Base-by-base conservation (phyloP, 2,888 invertebrate genomes). In the Phortica magna region DNA sequence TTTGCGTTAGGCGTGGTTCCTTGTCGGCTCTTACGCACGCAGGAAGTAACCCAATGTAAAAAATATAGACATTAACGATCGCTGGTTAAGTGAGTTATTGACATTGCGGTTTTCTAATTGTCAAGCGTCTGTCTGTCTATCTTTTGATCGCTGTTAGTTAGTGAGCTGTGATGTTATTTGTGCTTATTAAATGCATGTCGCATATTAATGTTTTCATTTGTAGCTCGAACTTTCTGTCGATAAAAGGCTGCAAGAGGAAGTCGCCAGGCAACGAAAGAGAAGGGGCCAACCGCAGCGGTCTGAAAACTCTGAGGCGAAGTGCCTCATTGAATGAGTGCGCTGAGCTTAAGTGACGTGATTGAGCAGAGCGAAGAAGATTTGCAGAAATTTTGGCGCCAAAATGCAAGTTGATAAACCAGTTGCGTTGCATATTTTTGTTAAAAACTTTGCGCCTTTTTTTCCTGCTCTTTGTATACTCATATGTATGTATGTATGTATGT, bases 301-400 rank as follows among this genome's bases (percentile, higher is more conserved):
- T 68, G 79, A 85, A 87, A 87, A 85, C 83, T 80, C 81, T 85
- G 81, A n/a, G 10, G 48, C 48, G 48, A 48, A 48, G 14, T 48
- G 48, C 2, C 14, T 48, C 14, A 12, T 9, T 48, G 48, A 14
- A 7, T 85, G 87, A 87, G 83, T 81, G 48, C 48, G 48, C 48
- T 12, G 48, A 48, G 14, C 48, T 31, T 31, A 31, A 48, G 48
- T 14, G 48, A 48, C 48, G 48, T 31, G 31, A 31, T 31, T 31
- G 31, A 31, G 31, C n/a, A 59, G 19, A 61, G 61, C 61, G 22
- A 61, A 22, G 77, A 75, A 82, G 89, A 89, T 89, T 89, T 89
- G 89, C 89, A 89, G 89, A 89, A 89, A 89, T 89, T 89, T 89
- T 89, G 89, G 89, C 89, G 89, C 89, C 89, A 89, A 89, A 89